These are phyloP conservation scores for Ariopsis seemanni DNA, from an alignment of 2,113 vertebrate genomes.

Conservation along the genomic window DNA sequence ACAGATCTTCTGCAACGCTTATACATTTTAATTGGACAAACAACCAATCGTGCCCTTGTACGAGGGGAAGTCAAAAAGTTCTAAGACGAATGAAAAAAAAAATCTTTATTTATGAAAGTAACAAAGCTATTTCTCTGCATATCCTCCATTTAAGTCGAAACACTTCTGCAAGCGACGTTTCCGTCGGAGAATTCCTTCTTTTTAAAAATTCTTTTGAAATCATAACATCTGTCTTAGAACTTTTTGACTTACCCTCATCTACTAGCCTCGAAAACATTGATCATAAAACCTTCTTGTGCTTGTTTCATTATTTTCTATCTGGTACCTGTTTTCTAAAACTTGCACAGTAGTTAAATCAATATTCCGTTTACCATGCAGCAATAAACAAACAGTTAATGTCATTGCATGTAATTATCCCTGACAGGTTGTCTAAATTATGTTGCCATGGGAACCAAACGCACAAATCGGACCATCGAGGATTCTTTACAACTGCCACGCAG, in stretches of 20 bases:
- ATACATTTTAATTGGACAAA: background rate
- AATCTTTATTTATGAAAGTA: no score
- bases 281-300: background rate
- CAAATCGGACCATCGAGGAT: conserved; percentile 60
- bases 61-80: no score
- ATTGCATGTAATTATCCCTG: conserved; percentile 47
- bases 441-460: conserved; percentile 70
- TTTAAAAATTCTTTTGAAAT: no score
- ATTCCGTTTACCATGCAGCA: background rate
- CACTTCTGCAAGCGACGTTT: no score
- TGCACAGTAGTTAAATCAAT: background rate
- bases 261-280: background rate
- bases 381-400: background rate
- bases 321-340: background rate
- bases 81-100: no score
- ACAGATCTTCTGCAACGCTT: background rate
- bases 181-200: no score
- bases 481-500: conserved; percentile 52
- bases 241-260: background rate
- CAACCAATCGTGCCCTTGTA: no score
- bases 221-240: no score
- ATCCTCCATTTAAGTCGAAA: no score
- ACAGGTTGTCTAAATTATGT: conserved; percentile 66
- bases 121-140: no score
- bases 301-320: background rate